Evolutionary conservation across 2,888 invertebrate species (phyloP).

Genomic region (Mycalesis mineus): DNA sequence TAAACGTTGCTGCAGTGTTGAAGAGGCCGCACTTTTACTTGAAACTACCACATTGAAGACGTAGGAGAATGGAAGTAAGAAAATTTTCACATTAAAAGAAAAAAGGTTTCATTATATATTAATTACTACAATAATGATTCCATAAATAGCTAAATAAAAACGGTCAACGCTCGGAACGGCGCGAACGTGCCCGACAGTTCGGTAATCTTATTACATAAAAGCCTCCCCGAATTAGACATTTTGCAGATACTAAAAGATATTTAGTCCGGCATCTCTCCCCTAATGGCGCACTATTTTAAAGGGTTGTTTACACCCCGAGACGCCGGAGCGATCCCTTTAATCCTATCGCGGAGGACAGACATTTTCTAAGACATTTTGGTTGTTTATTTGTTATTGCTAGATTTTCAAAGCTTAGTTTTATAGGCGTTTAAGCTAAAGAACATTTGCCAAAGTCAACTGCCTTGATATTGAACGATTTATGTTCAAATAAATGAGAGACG

Average conservation of each 20-base stretch:
- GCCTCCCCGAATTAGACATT: slow-evolving; percentile 61
- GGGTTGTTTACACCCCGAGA: slow-evolving; percentile 61
- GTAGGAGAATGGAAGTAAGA: no score
- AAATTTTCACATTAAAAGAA: no score
- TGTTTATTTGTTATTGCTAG: slow-evolving; percentile 7
- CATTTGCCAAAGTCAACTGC: neutral
- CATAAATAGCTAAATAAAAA: neutral
- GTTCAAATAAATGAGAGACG: no score
- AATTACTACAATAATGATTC: neutral
- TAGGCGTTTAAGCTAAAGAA: neutral
- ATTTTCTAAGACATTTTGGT: slow-evolving; percentile 14
- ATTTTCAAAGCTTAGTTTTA: slow-evolving; percentile 1
- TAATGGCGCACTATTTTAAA: slow-evolving; percentile 68
- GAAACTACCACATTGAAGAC: no score
- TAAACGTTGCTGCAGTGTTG: no score
- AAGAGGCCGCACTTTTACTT: no score
- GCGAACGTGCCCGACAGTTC: neutral
- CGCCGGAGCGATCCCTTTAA: slow-evolving; percentile 26
- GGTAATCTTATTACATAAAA: slow-evolving; percentile 47
- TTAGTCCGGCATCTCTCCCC: slow-evolving; percentile 48
- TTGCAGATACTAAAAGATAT: slow-evolving; percentile 74
- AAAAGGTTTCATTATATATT: no score
- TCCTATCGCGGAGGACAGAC: slow-evolving; percentile 18
- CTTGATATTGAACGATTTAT: neutral
- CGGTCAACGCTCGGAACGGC: neutral